A percentile compares a stretch with the other conserved stretches of the same genome.
phyloP scores from a whole-genome alignment of 2,113 vertebrate genomes.

The Dromas ardeola region DNA sequence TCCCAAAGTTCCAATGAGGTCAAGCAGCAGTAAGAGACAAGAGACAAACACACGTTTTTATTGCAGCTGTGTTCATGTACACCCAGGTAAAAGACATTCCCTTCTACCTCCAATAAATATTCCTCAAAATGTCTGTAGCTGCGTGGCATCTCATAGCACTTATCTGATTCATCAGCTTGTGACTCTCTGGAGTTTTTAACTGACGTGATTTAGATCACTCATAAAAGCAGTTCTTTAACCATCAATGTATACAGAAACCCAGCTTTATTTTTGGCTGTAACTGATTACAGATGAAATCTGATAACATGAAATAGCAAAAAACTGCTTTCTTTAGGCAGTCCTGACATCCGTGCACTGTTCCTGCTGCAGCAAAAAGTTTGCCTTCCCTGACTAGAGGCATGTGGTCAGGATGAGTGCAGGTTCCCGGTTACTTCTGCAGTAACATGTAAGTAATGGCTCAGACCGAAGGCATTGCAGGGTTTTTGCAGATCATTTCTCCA shows the following conservation, averaged over 20 bases:
- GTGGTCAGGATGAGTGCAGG: background rate
- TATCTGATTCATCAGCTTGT: conserved; percentile 37
- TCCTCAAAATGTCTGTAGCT: background rate
- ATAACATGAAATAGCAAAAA: background rate
- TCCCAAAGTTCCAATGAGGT: background rate
- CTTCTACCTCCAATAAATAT: background rate
- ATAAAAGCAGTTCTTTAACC: background rate
- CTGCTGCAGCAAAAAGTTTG: background rate
- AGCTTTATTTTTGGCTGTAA: background rate
- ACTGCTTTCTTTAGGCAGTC: background rate
- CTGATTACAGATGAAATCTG: background rate
- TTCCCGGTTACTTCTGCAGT: background rate
- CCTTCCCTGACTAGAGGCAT: background rate
- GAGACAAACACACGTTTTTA: background rate
- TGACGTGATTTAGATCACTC: background rate
- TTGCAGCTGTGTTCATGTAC: background rate
- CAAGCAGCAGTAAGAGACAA: background rate
- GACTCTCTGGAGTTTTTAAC: background rate
- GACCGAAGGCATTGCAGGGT: background rate
- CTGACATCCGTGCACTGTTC: background rate
- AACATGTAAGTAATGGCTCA: background rate
- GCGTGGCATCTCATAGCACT: background rate
- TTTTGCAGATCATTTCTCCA: background rate
- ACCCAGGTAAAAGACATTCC: background rate
- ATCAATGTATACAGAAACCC: background rate